Conservation (phyloP, 1,140 invertebrate genomes). For the Hestina assimilis region DNA sequence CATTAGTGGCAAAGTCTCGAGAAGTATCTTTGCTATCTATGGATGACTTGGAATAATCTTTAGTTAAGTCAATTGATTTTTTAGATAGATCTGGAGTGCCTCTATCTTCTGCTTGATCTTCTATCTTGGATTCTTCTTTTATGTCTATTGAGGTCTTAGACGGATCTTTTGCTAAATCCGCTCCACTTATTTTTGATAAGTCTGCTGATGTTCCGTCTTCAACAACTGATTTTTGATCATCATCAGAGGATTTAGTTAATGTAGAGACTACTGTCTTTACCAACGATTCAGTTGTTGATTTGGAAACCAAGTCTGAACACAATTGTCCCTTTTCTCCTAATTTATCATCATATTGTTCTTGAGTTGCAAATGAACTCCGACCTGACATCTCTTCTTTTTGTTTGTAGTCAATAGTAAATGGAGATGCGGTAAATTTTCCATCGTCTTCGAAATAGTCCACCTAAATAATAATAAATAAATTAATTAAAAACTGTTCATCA, state of each 20-base stretch:
- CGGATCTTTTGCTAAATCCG: slow-evolving; percentile 65
- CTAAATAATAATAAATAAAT: slow-evolving; percentile 41
- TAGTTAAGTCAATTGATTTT: slow-evolving; percentile 68
- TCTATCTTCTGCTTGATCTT: slow-evolving; percentile 61
- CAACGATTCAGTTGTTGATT: slow-evolving; percentile 71
- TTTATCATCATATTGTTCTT: slow-evolving; percentile 37
- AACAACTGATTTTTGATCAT: slow-evolving; percentile 66
- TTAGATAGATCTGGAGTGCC: slow-evolving; percentile 69
- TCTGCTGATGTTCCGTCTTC: slow-evolving; percentile 70
- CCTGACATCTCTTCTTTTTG: slow-evolving; percentile 27
- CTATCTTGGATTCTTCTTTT: slow-evolving; percentile 62
- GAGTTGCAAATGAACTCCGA: slow-evolving; percentile 28
- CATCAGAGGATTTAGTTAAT: slow-evolving; percentile 69
- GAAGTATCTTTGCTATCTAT: slow-evolving; percentile 75
- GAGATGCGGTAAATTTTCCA: slow-evolving; percentile 41
- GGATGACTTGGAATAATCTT: slow-evolving; percentile 73
- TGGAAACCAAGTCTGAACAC: slow-evolving; percentile 62
- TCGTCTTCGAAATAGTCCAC: slow-evolving; percentile 62
- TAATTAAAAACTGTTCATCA: no score
- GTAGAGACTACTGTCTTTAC: slow-evolving; percentile 69
- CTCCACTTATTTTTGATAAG: slow-evolving; percentile 69
- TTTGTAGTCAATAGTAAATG: slow-evolving; percentile 22
- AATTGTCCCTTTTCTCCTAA: slow-evolving; percentile 42
- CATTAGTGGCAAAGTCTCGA: slow-evolving; percentile 73
- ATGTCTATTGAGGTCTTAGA: slow-evolving; percentile 67